Evolutionary conservation across 2,888 invertebrate species (phyloP).

Genomic region (Nasonovia ribisnigri): DNA sequence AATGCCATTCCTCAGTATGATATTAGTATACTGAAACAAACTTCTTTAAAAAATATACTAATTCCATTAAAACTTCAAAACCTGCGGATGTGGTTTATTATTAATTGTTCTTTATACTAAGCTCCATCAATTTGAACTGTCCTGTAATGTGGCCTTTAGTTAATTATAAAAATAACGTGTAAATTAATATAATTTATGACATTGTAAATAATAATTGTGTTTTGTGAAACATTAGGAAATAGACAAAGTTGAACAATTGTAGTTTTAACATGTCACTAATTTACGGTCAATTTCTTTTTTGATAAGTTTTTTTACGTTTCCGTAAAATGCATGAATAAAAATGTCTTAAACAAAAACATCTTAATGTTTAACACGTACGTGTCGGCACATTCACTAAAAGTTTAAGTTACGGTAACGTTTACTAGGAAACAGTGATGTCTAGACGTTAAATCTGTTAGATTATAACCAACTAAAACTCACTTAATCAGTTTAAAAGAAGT

Average conservation of each 20-base stretch:
- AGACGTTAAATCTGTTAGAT: slow-evolving; percentile 11
- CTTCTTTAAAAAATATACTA: neutral
- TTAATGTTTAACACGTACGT: neutral
- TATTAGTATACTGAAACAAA: neutral
- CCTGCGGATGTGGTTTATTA: neutral
- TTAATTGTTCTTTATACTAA: neutral
- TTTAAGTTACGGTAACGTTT: neutral
- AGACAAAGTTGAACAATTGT: neutral
- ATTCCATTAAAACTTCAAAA: neutral
- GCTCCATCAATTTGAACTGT: neutral
- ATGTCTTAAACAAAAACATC: neutral
- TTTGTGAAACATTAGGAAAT: neutral
- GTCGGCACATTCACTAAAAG: neutral
- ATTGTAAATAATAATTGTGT: neutral
- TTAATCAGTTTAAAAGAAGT: slow-evolving; percentile 35
- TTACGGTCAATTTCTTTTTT: neutral
- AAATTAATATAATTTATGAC: neutral
- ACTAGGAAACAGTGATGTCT: neutral
- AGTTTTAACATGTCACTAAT: neutral
- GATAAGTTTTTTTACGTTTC: neutral
- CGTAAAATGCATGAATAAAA: neutral
- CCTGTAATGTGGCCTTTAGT: neutral
- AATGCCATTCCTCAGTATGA: neutral
- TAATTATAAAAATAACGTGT: neutral
- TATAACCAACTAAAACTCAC: slow-evolving; percentile 22